Evolutionary conservation across 2,113 vertebrate species (phyloP), one percentile per base, ranked within the genome.

Genomic region (Bathybates hornii): DNA sequence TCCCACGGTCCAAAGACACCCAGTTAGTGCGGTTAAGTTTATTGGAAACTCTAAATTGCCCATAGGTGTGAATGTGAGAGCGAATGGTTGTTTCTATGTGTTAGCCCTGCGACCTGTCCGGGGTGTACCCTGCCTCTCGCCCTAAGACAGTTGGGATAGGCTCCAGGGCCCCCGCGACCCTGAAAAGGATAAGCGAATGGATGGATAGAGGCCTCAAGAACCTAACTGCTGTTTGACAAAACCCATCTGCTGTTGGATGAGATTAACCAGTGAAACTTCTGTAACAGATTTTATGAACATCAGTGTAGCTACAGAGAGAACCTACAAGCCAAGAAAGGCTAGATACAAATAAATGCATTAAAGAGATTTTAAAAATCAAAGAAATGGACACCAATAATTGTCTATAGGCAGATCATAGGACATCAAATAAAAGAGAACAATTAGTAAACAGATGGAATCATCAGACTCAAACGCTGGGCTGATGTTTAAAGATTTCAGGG

Each of bases 11-110:
- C 27, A 29, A 59, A 59, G 56, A 59, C 27, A 59, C 27, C 7
- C 57, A 61, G 57, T 61, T 61, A 61, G 57, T 19, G 29, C 0
- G 0, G 16, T 34, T 61, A 61, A 0, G 29, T 61, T 61, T 0
- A 61, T 61, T 61, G 57, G 16, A 34, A 61, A 61, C 29, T 34
- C 57, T 61, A 61, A 61, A 34, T 61, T 6, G 57, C 57, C 1
- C 16, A 10, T 0, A 61, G 5, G 57, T 34, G 57, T 61, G 57
- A 19, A 19, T 34, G 29, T 34, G 57, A 61, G 8, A 19, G 29
- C 5, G 8, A 61, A 17, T 0, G 57, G 29, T 61, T 3, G 57
- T 61, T 34, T 34, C 57, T 61, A 0, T 34, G 57, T 61, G 57
- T 61, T 61, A 61, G 29, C 29, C 29, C 57, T 61, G 29, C 16